These are phyloP conservation scores for Trochalopteron elliotii DNA, from an alignment of 2,113 vertebrate species.

Conservation along the genomic window DNA sequence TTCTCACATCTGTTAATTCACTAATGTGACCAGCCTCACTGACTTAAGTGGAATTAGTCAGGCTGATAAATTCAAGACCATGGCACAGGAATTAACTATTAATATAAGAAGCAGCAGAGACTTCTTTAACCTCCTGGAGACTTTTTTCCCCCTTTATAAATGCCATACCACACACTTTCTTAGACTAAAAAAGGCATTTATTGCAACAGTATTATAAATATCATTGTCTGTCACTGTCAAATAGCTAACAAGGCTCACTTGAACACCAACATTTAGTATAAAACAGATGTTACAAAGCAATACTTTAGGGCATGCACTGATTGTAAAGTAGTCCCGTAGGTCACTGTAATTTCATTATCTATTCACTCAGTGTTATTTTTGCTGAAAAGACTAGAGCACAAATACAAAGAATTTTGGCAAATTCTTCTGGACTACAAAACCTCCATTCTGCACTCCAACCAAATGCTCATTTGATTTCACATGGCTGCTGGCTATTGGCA, in stretches of 20 bases:
- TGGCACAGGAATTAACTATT: neutral
- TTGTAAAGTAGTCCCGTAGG: neutral
- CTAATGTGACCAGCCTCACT: neutral
- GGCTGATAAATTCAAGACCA: neutral
- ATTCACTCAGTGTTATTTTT: neutral
- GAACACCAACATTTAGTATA: slow-evolving; percentile 51
- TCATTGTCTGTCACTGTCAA: slow-evolving; percentile 2
- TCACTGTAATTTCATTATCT: neutral
- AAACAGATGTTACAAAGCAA: slow-evolving; percentile 45
- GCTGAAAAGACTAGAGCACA: neutral
- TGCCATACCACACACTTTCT: neutral
- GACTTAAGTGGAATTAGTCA: neutral
- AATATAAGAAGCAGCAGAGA: neutral
- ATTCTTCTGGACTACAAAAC: neutral
- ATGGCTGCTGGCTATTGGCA: neutral
- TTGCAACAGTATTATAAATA: slow-evolving; percentile 54
- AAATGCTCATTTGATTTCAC: neutral
- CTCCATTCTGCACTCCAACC: neutral
- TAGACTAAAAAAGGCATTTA: slow-evolving; percentile 59
- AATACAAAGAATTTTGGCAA: neutral
- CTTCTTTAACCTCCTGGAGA: neutral
- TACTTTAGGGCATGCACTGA: slow-evolving; percentile 44
- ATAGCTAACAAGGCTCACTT: slow-evolving; percentile 40
- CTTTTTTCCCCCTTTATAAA: neutral
- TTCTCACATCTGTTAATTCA: neutral